A percentile compares a stretch with the other conserved stretches of the same genome.
phyloP scores from a whole-genome alignment of 2,113 vertebrate genomes.

The Scomber japonicus region DNA sequence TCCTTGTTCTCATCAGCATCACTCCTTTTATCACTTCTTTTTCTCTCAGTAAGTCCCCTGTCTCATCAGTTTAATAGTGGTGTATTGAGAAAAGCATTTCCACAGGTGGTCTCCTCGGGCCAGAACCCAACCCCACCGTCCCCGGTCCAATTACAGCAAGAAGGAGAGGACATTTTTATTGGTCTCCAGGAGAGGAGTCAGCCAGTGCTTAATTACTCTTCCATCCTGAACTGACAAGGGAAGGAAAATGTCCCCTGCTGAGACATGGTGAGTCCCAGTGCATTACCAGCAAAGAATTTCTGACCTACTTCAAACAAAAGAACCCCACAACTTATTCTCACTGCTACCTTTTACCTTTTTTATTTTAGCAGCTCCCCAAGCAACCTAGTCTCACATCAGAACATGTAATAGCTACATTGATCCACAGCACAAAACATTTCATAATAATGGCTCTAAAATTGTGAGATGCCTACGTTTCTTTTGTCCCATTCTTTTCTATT shows the following conservation, averaged over 20 bases:
- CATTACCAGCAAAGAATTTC: slow-evolving; percentile 69
- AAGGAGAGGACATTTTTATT: slow-evolving; percentile 76
- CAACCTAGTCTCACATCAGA: too few species aligned
- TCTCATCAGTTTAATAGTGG: slow-evolving; percentile 73
- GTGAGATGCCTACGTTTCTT: too few species aligned
- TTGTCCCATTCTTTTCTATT: too few species aligned
- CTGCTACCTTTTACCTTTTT: slow-evolving; percentile 29
- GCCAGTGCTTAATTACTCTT: slow-evolving; percentile 77
- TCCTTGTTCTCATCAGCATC: slow-evolving; percentile 58
- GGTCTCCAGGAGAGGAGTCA: slow-evolving; percentile 69
- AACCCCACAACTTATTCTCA: slow-evolving; percentile 62
- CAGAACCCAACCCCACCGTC: slow-evolving; percentile 69
- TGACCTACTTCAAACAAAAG: slow-evolving; percentile 80
- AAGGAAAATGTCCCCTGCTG: slow-evolving; percentile 64
- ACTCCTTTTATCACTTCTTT: slow-evolving; percentile 50
- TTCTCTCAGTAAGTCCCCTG: slow-evolving; percentile 51
- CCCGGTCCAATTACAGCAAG: slow-evolving; percentile 80
- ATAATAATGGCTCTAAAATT: too few species aligned
- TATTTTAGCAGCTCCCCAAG: too few species aligned
- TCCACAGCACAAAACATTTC: too few species aligned
- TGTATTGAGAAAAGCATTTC: slow-evolving; percentile 76
- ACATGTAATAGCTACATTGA: too few species aligned
- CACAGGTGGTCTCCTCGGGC: slow-evolving; percentile 75
- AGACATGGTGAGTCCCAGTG: slow-evolving; percentile 63
- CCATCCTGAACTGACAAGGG: slow-evolving; percentile 52